Evolutionary conservation across 2,797 vertebrate genomes (phyloP), one percentile per base, ranked within the genome.

Genomic region (Rhynchotus rufescens): DNA sequence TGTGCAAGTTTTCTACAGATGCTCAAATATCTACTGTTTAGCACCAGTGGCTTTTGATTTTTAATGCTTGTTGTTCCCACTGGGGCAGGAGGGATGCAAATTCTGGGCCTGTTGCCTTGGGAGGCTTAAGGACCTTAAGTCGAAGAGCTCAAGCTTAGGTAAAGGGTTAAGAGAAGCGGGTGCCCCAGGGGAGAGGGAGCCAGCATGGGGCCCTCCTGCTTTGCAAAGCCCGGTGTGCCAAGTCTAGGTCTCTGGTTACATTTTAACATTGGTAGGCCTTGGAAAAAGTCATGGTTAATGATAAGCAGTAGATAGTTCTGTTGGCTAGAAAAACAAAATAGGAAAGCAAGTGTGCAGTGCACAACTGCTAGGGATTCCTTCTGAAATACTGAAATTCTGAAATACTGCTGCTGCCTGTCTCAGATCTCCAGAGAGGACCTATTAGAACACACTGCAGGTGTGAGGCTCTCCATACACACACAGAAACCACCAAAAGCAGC

Each of bases 331-430:
- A 44, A 67, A 60, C 28, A 36, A 36, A 36, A 36, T 36, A 36
- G 36, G 9, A 36, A 30, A 28, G 34, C 15, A 49, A 9, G 26
- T 10, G 6, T 80, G 47, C 36, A 15, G 56, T 57, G 82, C 60
- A 16, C 36, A 26, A 1, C 13, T 32, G 12, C 2, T 6, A 20
- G 61, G 12, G 25, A 23, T 77, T 66, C 84, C 54, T 47, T 20
- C 44, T 42, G 0, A 26, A 44, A 9, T 42, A n/a, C 40, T 60
- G 14, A 42, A 36, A 59, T 47, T 19, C 44, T 42, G 0, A 30
- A 44, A 10, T 40, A n/a, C 38, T 62, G 14, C 1, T 2, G 3
- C n/a, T 28, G 17, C 21, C 54, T 32, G 21, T 42, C 44, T 57
- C 38, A 7, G 23, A 42, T 72, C 15, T 73, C 45, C 45, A 51